Evolutionary conservation across 2,888 invertebrate species (phyloP).

Genomic region (Horisme vitalbata): DNA sequence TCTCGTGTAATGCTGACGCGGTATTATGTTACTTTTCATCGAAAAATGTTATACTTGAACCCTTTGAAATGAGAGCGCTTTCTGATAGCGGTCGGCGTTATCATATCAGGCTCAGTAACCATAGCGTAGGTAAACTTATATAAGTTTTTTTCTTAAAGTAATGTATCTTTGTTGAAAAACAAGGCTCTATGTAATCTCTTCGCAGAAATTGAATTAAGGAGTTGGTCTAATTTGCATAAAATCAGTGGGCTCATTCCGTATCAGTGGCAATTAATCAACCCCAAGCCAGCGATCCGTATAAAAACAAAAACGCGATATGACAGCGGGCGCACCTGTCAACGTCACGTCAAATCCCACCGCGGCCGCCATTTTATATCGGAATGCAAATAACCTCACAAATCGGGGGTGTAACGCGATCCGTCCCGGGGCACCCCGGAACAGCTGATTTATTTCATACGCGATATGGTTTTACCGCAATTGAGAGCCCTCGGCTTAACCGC

Average conservation of each 20-base stretch:
- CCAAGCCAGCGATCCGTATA: constrained; percentile 44
- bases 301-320: constrained; percentile 50
- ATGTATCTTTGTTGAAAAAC: too few relatives aligned
- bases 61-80: constrained; percentile 20
- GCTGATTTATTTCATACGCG: constrained; percentile 77
- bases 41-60: constrained; percentile 28
- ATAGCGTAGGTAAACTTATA: too few relatives aligned
- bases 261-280: constrained; percentile 46
- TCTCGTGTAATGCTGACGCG: constrained; percentile 38
- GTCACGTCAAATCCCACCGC: constrained; percentile 68
- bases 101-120: not conserved
- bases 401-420: constrained; percentile 73
- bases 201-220: constrained; percentile 14
- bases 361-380: constrained; percentile 70
- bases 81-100: not conserved
- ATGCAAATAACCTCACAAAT: constrained; percentile 74
- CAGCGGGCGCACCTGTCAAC: constrained; percentile 70
- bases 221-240: constrained; percentile 27
- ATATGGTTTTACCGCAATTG: constrained; percentile 76
- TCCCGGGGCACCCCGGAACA: constrained; percentile 60
- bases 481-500: constrained; percentile 48
- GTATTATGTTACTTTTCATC: constrained; percentile 41
- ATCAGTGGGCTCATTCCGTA: constrained; percentile 22
- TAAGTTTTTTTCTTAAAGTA: too few relatives aligned
- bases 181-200: constrained; percentile 2